These are phyloP conservation scores for Sylvilagus bachmani DNA, from an alignment of 2,113 vertebrate species.

Conservation along the genomic window DNA sequence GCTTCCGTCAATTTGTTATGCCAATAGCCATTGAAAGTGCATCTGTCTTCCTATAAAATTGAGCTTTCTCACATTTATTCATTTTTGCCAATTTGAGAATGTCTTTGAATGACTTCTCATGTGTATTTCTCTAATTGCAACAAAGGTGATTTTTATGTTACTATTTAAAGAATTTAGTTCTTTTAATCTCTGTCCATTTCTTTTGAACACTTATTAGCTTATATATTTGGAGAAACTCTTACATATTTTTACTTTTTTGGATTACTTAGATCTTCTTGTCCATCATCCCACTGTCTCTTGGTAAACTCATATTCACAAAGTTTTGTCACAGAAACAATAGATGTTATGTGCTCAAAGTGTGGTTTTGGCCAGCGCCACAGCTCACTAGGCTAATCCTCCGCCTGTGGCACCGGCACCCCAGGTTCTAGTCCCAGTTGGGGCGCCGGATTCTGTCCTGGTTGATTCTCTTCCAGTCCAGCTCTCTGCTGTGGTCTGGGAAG, in stretches of 20 bases:
- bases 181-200: neutral
- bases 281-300: no score
- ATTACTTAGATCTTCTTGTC: no score
- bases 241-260: neutral
- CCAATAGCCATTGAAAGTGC: neutral
- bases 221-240: neutral
- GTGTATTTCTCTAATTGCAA: constrained; percentile 24
- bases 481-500: no score
- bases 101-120: neutral
- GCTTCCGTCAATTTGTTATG: neutral
- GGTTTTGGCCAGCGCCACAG: no score
- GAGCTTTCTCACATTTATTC: neutral
- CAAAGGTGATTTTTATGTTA: neutral
- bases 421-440: no score
- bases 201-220: neutral
- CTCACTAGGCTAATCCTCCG: no score
- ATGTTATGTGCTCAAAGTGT: neutral
- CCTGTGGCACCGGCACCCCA: no score
- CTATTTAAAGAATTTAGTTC: constrained; percentile 30
- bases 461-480: no score
- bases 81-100: constrained; percentile 17
- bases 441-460: no score
- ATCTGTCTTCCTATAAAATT: neutral
- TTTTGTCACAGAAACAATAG: neutral
- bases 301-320: no score